Percentiles rank a stretch among this genome's conserved stretches.
phyloP scores from a whole-genome alignment of 2,797 vertebrate genomes.

The Heliangelus exortis region DNA sequence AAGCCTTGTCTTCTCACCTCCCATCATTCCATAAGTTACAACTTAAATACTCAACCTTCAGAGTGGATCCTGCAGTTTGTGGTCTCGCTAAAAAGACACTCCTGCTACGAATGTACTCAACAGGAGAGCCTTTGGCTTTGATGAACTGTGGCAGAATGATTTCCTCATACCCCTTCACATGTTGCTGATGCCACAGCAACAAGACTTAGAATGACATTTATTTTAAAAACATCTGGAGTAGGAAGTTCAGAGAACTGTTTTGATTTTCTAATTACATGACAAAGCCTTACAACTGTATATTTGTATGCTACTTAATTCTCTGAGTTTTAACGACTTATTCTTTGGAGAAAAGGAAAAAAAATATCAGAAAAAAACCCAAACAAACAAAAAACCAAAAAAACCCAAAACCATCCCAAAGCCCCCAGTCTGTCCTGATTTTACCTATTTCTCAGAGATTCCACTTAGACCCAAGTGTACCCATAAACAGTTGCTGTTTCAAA shows the following conservation, averaged over 20 bases:
- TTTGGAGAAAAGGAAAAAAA: background rate
- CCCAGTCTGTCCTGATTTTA: background rate
- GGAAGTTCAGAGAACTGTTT: background rate
- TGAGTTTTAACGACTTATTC: background rate
- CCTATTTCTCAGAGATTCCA: background rate
- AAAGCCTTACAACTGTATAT: background rate
- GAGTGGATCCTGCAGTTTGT: background rate
- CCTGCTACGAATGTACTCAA: background rate
- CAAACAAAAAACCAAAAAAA: too few species aligned
- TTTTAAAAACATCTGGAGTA: background rate
- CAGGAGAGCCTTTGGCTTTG: background rate
- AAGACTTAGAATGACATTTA: background rate
- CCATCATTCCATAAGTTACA: background rate
- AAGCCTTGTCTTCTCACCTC: background rate
- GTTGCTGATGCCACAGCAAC: background rate
- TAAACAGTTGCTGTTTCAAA: background rate
- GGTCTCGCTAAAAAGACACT: background rate
- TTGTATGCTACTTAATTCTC: background rate
- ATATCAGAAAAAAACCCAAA: background rate
- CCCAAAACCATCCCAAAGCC: background rate
- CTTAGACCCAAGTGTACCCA: background rate
- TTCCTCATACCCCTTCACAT: background rate
- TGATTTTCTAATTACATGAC: background rate
- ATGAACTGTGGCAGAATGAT: background rate
- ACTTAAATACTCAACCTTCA: background rate